Conservation (phyloP, 1,140 invertebrate species). For the Eumaeus atala region DNA sequence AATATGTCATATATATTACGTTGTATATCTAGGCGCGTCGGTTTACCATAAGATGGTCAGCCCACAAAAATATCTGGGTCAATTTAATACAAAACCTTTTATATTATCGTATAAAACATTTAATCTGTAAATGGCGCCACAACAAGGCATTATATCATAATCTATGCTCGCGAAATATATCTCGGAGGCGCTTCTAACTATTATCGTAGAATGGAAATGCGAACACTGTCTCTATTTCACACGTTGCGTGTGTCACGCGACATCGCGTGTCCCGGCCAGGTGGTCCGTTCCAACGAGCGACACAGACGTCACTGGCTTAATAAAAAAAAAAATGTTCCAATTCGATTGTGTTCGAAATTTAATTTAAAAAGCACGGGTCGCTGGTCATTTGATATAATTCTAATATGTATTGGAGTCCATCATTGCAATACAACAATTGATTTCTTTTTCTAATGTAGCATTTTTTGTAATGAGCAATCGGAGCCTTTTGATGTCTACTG, state of each 20-base stretch:
- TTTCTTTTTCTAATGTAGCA: too few relatives aligned
- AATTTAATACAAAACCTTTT: too few relatives aligned
- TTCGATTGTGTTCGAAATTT: not conserved
- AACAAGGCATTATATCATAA: conserved; percentile 10
- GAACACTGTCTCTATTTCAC: conserved; percentile 1
- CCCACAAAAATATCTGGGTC: too few relatives aligned
- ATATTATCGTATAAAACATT: too few relatives aligned
- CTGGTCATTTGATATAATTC: not conserved
- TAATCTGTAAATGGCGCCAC: too few relatives aligned
- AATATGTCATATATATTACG: too few relatives aligned
- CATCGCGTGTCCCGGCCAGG: conserved; percentile 6
- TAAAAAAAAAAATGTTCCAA: not conserved
- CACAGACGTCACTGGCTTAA: conserved; percentile 9
- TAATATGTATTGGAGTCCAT: too few relatives aligned
- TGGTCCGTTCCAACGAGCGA: conserved; percentile 11
- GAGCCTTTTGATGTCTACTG: too few relatives aligned
- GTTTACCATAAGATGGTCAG: too few relatives aligned
- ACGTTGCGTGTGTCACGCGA: conserved; percentile 10
- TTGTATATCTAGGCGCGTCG: too few relatives aligned
- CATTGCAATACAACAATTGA: too few relatives aligned
- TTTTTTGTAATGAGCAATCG: too few relatives aligned
- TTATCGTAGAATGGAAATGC: not conserved
- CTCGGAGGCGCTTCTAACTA: conserved; percentile 7
- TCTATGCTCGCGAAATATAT: not conserved
- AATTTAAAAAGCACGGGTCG: not conserved